Conservation (phyloP, 2,888 invertebrate genomes). For the Calephelis perditalis region DNA sequence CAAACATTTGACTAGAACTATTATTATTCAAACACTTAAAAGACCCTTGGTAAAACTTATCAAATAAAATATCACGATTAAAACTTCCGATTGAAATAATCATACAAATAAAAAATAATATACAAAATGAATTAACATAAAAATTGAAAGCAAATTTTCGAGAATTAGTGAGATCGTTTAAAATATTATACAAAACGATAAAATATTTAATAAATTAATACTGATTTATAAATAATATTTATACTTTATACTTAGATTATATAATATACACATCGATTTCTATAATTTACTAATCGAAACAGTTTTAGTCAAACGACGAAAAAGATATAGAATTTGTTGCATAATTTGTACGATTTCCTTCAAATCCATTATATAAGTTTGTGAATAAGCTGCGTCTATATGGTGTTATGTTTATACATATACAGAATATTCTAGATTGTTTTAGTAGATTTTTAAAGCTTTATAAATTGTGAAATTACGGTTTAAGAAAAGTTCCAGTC, state of each 20-base stretch:
- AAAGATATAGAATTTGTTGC: conserved; percentile 9
- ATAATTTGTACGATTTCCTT: conserved; percentile 22
- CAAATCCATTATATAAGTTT: background rate
- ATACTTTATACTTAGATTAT: conserved; percentile 19
- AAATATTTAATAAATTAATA: conserved; percentile 23
- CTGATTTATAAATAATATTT: conserved; percentile 17
- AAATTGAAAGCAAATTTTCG: conserved; percentile 2
- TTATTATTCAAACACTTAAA: conserved; percentile 6
- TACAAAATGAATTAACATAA: background rate
- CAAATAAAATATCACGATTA: conserved; percentile 6
- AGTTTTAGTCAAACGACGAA: background rate
- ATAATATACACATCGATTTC: conserved; percentile 14
- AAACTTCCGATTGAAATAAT: background rate
- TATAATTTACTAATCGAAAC: conserved; percentile 5
- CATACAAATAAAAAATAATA: conserved; percentile 6
- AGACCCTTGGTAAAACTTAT: background rate
- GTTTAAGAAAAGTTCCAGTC: too few relatives aligned
- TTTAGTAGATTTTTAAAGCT: conserved; percentile 2
- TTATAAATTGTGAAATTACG: background rate
- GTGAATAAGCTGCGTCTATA: too few relatives aligned
- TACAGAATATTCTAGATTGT: background rate
- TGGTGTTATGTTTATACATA: too few relatives aligned
- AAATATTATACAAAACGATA: conserved; percentile 18
- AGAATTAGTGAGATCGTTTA: conserved; percentile 16
- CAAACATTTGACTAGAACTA: conserved; percentile 21